These are phyloP conservation scores for Rhorus exstirpatorius DNA, from an alignment of 2,888 invertebrate genomes.

Conservation along the genomic window DNA sequence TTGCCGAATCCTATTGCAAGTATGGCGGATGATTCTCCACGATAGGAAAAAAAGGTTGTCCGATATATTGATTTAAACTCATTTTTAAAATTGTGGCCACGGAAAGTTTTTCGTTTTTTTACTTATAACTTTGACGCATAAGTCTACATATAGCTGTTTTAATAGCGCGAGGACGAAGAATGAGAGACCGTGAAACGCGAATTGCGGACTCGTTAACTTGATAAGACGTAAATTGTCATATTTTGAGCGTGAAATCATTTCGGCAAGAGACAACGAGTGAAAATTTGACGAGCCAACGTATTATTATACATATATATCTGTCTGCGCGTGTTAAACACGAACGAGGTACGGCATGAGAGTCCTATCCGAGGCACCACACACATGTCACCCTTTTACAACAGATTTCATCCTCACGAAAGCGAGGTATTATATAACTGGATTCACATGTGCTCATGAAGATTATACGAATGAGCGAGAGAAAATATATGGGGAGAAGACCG, in stretches of 20 bases:
- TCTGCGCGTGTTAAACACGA: no score
- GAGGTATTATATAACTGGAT: slow-evolving; percentile 55
- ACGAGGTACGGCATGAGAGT: slow-evolving; percentile 10
- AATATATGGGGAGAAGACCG: slow-evolving; percentile 34
- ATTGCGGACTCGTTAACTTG: slow-evolving; percentile 22
- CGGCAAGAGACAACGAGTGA: slow-evolving; percentile 4
- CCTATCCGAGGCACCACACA: neutral
- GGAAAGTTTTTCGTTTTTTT: neutral
- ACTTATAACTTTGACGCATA: no score
- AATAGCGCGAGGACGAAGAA: slow-evolving; percentile 18
- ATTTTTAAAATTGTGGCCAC: slow-evolving; percentile 9
- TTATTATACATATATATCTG: slow-evolving; percentile 21
- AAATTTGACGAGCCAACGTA: slow-evolving; percentile 41
- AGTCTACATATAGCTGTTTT: no score
- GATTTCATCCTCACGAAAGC: slow-evolving; percentile 35
- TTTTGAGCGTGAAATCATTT: slow-evolving; percentile 13
- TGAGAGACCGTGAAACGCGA: slow-evolving; percentile 16
- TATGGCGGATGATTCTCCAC: slow-evolving; percentile 2
- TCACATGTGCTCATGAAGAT: slow-evolving; percentile 57
- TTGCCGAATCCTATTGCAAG: neutral
- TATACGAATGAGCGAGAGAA: slow-evolving; percentile 59
- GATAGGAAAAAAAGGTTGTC: neutral
- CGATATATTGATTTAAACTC: neutral
- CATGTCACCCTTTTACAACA: slow-evolving; percentile 47
- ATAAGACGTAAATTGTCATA: slow-evolving; percentile 28